A percentile compares a stretch with the other conserved stretches of the same genome.
Conservation (phyloP, 2,797 vertebrate genomes). For the Bovichtus variegatus region DNA sequence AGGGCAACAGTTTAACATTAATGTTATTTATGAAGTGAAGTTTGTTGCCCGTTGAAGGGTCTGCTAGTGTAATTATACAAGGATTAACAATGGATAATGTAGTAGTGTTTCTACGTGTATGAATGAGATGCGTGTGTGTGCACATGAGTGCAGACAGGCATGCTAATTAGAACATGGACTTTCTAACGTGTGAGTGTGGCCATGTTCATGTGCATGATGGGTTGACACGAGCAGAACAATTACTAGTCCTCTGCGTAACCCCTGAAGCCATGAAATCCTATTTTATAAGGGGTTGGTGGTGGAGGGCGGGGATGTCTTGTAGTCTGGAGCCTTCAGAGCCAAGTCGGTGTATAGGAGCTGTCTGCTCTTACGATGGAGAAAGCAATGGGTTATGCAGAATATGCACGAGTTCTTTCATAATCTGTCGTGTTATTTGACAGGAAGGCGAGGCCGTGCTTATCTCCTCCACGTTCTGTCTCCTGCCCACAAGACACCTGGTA, state of each 20-base stretch:
- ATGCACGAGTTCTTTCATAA: constrained; percentile 69
- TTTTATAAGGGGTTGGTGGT: constrained; percentile 37
- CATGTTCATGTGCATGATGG: constrained; percentile 22
- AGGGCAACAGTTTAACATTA: background rate
- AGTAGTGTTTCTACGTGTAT: background rate
- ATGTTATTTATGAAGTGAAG: constrained; percentile 17
- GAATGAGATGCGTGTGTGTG: background rate
- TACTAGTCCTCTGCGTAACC: constrained; percentile 31
- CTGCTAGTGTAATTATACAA: constrained; percentile 30
- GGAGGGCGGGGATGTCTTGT: background rate
- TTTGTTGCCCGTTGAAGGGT: background rate
- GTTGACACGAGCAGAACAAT: constrained; percentile 37
- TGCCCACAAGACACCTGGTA: constrained; percentile 69
- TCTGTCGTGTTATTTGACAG: constrained; percentile 71
- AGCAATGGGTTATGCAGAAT: constrained; percentile 46
- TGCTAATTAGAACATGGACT: constrained; percentile 33
- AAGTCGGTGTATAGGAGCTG: constrained; percentile 30
- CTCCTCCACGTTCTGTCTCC: constrained; percentile 57
- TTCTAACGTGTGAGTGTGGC: background rate
- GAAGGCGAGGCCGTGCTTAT: constrained; percentile 62
- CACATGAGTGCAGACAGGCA: constrained; percentile 1
- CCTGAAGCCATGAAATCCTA: constrained; percentile 55
- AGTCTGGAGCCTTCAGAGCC: constrained; percentile 31
- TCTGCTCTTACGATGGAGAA: constrained; percentile 41
- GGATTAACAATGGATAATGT: constrained; percentile 38